These are phyloP conservation scores for Acipenser oxyrinchus DNA, from an alignment of 2,797 vertebrate genomes.

Conservation along the genomic window DNA sequence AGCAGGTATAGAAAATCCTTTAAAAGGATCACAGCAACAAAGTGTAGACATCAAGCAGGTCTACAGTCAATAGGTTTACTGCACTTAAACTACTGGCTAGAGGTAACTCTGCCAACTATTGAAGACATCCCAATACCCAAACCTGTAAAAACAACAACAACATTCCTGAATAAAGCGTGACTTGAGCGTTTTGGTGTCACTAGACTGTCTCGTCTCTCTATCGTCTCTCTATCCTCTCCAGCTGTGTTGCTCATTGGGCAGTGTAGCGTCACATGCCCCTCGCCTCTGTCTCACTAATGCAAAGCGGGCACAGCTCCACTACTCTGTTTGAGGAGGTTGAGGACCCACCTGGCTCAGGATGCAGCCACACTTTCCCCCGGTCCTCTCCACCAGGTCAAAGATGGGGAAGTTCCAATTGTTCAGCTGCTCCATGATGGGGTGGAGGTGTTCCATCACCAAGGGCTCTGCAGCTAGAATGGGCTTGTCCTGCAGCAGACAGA, in stretches of 20 bases:
- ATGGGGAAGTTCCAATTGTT: conserved; percentile 98
- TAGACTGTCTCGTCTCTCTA: not conserved
- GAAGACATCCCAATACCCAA: too few relatives aligned
- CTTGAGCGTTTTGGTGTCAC: too few relatives aligned
- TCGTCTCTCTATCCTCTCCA: not conserved
- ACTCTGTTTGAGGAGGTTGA: not conserved
- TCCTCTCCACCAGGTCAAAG: conserved; percentile 90
- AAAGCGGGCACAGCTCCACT: not conserved
- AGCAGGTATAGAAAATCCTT: too few relatives aligned
- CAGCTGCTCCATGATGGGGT: conserved; percentile 79
- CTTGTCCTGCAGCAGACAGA: conserved; percentile 65
- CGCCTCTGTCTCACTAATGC: not conserved
- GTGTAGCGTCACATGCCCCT: not conserved
- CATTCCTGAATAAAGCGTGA: too few relatives aligned
- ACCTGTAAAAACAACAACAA: too few relatives aligned
- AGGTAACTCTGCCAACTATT: too few relatives aligned
- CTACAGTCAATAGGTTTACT: too few relatives aligned
- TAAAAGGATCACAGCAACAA: too few relatives aligned
- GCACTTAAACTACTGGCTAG: too few relatives aligned
- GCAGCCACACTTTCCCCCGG: conserved; percentile 78
- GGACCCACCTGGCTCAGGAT: conserved; percentile 93
- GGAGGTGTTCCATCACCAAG: conserved; percentile 83
- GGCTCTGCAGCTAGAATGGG: conserved; percentile 84
- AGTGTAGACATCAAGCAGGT: too few relatives aligned
- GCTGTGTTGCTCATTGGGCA: not conserved